These are phyloP conservation scores for Hartigia nigra DNA, from an alignment of 2,888 invertebrate species.

Conservation along the genomic window DNA sequence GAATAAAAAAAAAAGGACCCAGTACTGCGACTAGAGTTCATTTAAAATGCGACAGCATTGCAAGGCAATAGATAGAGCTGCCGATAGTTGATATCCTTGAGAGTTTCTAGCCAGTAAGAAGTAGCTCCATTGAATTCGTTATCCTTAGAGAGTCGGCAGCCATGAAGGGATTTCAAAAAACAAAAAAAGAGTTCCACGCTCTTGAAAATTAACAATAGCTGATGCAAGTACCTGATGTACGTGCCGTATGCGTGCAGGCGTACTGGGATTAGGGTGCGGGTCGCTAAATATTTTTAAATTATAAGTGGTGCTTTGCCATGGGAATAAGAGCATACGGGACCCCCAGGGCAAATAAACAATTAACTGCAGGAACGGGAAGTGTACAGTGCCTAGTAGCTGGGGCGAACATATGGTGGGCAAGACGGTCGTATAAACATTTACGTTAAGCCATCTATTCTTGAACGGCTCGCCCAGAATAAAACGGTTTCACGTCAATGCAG, in stretches of 20 bases:
- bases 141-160: background rate
- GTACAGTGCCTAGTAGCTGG: background rate
- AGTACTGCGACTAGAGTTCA: background rate
- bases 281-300: constrained; percentile 15
- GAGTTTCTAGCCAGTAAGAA: background rate
- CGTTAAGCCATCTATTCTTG: constrained; percentile 36
- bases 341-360: constrained; percentile 26
- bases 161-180: background rate
- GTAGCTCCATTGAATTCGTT: background rate
- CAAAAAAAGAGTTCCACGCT: background rate
- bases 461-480: constrained; percentile 23
- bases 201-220: background rate
- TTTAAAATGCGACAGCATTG: background rate
- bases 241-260: background rate
- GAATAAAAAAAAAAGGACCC: background rate
- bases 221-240: background rate
- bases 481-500: background rate
- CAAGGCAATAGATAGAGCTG: background rate
- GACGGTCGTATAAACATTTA: constrained; percentile 46
- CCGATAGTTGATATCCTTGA: background rate
- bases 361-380: constrained; percentile 11
- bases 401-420: constrained; percentile 24
- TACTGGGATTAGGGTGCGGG: background rate
- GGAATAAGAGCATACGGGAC: constrained; percentile 15
- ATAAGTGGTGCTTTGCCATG: constrained; percentile 17